These are phyloP conservation scores for Oligia strigilis DNA, from an alignment of 2,888 invertebrate species.

Conservation along the genomic window DNA sequence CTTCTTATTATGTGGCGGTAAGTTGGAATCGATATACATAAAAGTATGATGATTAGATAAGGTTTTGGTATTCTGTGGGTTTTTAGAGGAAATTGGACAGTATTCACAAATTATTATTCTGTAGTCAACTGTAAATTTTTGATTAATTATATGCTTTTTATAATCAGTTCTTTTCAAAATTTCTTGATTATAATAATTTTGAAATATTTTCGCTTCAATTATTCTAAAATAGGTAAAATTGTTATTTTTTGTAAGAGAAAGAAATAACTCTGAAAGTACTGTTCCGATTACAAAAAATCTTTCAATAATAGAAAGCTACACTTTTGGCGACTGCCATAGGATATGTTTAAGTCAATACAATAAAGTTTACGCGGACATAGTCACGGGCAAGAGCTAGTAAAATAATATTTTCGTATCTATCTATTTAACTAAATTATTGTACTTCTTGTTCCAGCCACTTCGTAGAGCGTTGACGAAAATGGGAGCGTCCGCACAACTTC, in stretches of 20 bases:
- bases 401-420: not conserved
- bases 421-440: not conserved
- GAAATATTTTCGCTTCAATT: not conserved
- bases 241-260: not conserved
- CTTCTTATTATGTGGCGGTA: conserved; percentile 97
- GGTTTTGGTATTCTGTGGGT: not conserved
- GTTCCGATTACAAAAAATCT: not conserved
- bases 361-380: too few species aligned
- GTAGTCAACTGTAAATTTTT: not conserved
- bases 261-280: not conserved
- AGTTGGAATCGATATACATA: conserved; percentile 56
- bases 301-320: not conserved
- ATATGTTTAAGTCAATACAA: not conserved
- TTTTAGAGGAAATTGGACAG: not conserved
- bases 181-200: not conserved
- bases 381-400: not conserved
- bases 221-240: not conserved
- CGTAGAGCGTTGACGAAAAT: conserved; percentile 97
- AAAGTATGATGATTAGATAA: not conserved
- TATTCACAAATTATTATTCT: not conserved
- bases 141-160: not conserved
- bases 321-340: too few species aligned
- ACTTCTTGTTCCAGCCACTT: conserved; percentile 92
- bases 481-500: conserved; percentile 95
- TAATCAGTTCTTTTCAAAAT: too few species aligned